Conservation (phyloP, 2,113 vertebrate species). For the Cercocebus atys region DNA sequence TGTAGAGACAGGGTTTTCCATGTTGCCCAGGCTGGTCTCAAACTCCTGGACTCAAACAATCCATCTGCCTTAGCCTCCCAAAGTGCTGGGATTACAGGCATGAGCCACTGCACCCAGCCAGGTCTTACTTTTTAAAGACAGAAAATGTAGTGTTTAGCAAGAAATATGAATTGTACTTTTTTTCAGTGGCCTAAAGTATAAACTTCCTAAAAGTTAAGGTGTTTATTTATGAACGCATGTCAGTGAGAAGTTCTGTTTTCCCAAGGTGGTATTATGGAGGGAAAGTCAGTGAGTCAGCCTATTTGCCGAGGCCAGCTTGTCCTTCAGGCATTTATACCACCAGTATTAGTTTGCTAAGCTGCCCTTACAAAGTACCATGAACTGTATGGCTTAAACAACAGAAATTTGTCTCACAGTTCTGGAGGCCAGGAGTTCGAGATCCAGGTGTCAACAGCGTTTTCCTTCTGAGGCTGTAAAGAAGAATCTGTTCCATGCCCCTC, state of each 20-base stretch:
- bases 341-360: background rate
- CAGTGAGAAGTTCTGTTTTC: background rate
- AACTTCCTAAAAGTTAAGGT: background rate
- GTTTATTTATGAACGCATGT: background rate
- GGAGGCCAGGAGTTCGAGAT: background rate
- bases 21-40: too few species aligned
- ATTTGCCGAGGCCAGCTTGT: background rate
- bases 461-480: background rate
- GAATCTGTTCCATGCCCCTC: background rate
- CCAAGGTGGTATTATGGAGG: background rate
- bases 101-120: too few species aligned
- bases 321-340: too few species aligned
- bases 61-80: too few species aligned
- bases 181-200: background rate
- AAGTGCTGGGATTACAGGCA: too few species aligned
- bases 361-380: background rate
- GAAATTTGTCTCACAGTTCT: background rate
- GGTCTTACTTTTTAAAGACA: background rate
- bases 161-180: background rate
- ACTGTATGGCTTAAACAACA: background rate
- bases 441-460: background rate
- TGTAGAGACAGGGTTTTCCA: too few species aligned
- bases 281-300: background rate
- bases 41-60: too few species aligned
- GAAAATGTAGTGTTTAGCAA: constrained; percentile 11